Conservation (phyloP, 2,888 invertebrate genomes). For the Drosophila monieri region DNA sequence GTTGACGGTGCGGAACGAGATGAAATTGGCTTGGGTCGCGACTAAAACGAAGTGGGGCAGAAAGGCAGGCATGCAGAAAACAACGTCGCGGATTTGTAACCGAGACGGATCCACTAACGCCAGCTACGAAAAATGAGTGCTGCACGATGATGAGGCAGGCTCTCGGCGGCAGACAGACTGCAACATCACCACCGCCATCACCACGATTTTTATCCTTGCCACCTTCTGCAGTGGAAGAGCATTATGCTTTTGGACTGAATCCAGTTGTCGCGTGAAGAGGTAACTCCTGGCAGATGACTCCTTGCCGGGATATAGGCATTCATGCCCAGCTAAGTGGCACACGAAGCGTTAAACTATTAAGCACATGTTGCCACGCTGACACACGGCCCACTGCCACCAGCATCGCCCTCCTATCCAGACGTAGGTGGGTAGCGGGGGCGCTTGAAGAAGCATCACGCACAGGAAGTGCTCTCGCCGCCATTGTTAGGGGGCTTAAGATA, state of each 20-base stretch:
- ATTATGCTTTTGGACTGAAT: slow-evolving; percentile 10
- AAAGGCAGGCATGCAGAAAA: slow-evolving; percentile 39
- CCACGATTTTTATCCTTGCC: slow-evolving; percentile 13
- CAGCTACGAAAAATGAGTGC: slow-evolving; percentile 35
- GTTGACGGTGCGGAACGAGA: slow-evolving; percentile 23
- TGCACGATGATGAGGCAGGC: slow-evolving; percentile 3
- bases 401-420: not conserved
- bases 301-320: slow-evolving; percentile 33
- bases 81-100: slow-evolving; percentile 57
- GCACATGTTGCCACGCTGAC: slow-evolving; percentile 48
- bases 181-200: slow-evolving; percentile 27
- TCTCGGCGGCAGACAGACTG: slow-evolving; percentile 14
- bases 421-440: not conserved
- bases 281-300: slow-evolving; percentile 14
- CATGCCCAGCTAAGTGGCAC: slow-evolving; percentile 49
- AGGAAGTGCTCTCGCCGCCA: slow-evolving; percentile 29
- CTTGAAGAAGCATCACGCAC: slow-evolving; percentile 24
- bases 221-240: slow-evolving; percentile 1
- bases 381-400: not conserved
- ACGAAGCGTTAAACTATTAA: slow-evolving; percentile 72
- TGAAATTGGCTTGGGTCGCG: slow-evolving; percentile 27
- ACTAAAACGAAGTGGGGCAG: slow-evolving; percentile 44
- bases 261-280: slow-evolving; percentile 2
- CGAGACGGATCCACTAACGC: slow-evolving; percentile 41
- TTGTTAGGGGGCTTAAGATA: slow-evolving; percentile 28